These are phyloP conservation scores for Synchiropus splendidus DNA, from an alignment of 2,113 vertebrate genomes.

Conservation along the genomic window DNA sequence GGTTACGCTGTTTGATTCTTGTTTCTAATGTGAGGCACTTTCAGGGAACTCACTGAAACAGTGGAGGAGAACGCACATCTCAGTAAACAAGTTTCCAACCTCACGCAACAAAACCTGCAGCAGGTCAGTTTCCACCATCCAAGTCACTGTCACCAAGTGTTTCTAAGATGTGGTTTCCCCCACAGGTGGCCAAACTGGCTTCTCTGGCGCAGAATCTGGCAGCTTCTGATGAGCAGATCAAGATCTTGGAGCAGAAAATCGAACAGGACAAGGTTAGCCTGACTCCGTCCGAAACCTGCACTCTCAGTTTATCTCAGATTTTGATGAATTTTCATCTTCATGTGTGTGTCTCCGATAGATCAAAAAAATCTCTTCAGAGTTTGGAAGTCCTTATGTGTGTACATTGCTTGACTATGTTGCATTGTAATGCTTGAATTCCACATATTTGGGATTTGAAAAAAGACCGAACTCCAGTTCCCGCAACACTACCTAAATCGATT, in stretches of 20 bases:
- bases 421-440: no score
- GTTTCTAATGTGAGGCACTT: background rate
- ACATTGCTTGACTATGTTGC: no score
- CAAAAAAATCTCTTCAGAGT: no score
- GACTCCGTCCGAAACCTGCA: background rate
- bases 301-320: no score
- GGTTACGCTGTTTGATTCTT: no score
- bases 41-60: constrained; percentile 77
- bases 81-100: constrained; percentile 72
- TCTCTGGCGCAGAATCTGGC: constrained; percentile 66
- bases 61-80: constrained; percentile 69
- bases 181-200: constrained; percentile 64
- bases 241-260: constrained; percentile 72
- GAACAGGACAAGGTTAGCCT: constrained; percentile 77
- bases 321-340: no score
- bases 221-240: constrained; percentile 58
- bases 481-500: no score
- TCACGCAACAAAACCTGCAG: constrained; percentile 62
- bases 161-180: constrained; percentile 6
- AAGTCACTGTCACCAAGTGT: background rate
- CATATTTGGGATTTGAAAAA: no score
- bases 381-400: no score
- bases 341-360: no score
- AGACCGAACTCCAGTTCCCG: no score
- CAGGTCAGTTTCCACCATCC: constrained; percentile 64